A percentile compares a stretch with the other conserved stretches of the same genome.
phyloP scores from a whole-genome alignment of 2,888 invertebrate species.

The Chromoteleia sp. region DNA sequence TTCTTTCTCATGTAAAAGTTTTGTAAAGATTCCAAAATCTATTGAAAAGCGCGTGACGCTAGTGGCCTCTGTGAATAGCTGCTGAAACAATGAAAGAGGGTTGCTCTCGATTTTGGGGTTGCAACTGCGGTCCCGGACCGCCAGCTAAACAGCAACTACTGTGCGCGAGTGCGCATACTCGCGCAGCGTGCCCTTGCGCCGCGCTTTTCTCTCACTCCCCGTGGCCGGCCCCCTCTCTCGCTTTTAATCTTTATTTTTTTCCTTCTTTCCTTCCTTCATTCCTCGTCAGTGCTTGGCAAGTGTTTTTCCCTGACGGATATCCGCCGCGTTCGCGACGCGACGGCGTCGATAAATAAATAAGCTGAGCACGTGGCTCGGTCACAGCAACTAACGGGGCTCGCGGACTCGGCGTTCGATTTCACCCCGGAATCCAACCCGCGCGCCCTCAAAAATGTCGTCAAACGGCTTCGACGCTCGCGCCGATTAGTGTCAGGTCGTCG shows the following conservation, averaged over 20 bases:
- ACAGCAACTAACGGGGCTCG: conserved; percentile 2
- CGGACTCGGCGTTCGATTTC: conserved; percentile 24
- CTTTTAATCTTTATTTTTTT: conserved; percentile 34
- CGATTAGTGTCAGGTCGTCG: conserved; percentile 46
- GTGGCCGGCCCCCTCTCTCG: conserved; percentile 2
- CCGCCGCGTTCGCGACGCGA: conserved; percentile 19
- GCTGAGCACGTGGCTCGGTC: conserved; percentile 33
- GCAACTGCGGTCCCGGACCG: background rate
- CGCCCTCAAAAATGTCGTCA: conserved; percentile 4
- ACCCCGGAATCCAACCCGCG: conserved; percentile 13
- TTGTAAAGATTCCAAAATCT: too few species aligned
- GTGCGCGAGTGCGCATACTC: conserved; percentile 7
- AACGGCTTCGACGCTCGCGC: conserved; percentile 41
- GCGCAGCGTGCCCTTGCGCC: conserved; percentile 13
- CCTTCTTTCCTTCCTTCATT: conserved; percentile 26
- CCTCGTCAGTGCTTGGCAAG: conserved; percentile 36
- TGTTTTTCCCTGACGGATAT: conserved; percentile 44
- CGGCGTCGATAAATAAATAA: conserved; percentile 31
- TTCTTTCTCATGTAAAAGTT: too few species aligned
- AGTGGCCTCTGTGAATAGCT: too few species aligned
- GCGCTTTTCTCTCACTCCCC: conserved; percentile 4
- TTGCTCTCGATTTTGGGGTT: background rate
- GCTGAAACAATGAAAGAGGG: background rate
- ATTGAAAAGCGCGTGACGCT: too few species aligned
- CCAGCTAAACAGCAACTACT: background rate